Percentiles rank a stretch among this genome's conserved stretches.
These are phyloP conservation scores for Montipora cactus DNA, from an alignment of 64 coral and sea anemone genomes.

Conservation along the genomic window DNA sequence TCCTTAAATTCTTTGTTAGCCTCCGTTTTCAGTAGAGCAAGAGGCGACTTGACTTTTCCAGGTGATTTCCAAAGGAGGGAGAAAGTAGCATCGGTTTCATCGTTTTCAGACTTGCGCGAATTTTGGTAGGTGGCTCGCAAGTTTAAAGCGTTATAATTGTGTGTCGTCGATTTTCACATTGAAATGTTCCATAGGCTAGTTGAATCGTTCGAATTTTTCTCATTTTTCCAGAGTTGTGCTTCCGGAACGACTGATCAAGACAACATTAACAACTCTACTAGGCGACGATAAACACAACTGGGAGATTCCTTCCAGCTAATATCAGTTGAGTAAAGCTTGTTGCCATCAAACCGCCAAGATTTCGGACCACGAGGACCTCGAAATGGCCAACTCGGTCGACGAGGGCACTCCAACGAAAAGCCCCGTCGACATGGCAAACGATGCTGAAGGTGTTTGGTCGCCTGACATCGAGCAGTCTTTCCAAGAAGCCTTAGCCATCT, in stretches of 20 bases:
- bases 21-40: slow-evolving; percentile 86
- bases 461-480: slow-evolving; percentile 99
- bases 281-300: slow-evolving; percentile 52
- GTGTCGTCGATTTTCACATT: slow-evolving; percentile 26
- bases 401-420: slow-evolving; percentile 95
- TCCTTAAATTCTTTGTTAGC: slow-evolving; percentile 95
- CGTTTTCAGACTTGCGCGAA: slow-evolving; percentile 53
- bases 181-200: slow-evolving; percentile 65
- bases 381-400: slow-evolving; percentile 89
- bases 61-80: slow-evolving; percentile 54
- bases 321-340: slow-evolving; percentile 54
- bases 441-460: slow-evolving; percentile 99
- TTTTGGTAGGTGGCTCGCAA: slow-evolving; percentile 1
- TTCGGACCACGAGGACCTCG: slow-evolving; percentile 87
- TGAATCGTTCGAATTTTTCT: slow-evolving; percentile 99
- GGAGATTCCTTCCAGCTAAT: slow-evolving; percentile 58
- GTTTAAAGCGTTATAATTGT: not conserved
- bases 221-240: slow-evolving; percentile 99
- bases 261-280: slow-evolving; percentile 72
- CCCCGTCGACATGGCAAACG: slow-evolving; percentile 98
- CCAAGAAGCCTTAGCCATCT: slow-evolving; percentile 98
- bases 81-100: slow-evolving; percentile 30
- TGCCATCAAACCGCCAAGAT: slow-evolving; percentile 82
- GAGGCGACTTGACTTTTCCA: slow-evolving; percentile 60
- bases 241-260: slow-evolving; percentile 96